A percentile compares a stretch with the other conserved stretches of the same genome.
Conservation (phyloP, 2,888 invertebrate genomes). For the Proisotoma minuta region DNA sequence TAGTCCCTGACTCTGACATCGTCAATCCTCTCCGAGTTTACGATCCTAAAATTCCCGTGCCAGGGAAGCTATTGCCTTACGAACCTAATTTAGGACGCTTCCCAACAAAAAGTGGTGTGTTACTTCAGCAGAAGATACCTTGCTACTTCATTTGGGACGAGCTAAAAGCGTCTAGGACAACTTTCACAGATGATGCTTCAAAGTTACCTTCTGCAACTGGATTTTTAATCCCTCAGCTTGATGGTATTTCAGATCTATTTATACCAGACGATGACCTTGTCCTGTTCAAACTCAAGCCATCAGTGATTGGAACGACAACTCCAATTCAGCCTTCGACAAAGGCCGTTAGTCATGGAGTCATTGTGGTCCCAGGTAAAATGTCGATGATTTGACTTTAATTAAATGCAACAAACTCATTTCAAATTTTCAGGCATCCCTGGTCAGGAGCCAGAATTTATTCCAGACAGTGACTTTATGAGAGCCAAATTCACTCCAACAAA, state of each 20-base stretch:
- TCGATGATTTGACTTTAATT: no score
- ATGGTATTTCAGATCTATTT: neutral
- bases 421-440: neutral
- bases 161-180: neutral
- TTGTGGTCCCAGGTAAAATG: neutral
- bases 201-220: neutral
- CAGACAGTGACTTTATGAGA: neutral
- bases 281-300: neutral
- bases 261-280: neutral
- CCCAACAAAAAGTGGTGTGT: neutral
- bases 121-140: neutral
- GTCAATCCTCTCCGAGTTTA: neutral
- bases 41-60: neutral
- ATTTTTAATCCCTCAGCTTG: neutral
- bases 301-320: neutral
- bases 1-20: conserved; percentile 1
- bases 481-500: no score
- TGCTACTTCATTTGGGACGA: neutral
- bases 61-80: neutral
- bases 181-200: neutral
- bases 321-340: neutral
- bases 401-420: no score
- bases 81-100: neutral
- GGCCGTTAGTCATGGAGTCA: neutral
- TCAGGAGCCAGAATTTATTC: neutral